Percentiles rank a stretch among this genome's conserved stretches.
Evolutionary conservation across 2,888 invertebrate genomes (phyloP).

Genomic region (Cephus nigrinus): DNA sequence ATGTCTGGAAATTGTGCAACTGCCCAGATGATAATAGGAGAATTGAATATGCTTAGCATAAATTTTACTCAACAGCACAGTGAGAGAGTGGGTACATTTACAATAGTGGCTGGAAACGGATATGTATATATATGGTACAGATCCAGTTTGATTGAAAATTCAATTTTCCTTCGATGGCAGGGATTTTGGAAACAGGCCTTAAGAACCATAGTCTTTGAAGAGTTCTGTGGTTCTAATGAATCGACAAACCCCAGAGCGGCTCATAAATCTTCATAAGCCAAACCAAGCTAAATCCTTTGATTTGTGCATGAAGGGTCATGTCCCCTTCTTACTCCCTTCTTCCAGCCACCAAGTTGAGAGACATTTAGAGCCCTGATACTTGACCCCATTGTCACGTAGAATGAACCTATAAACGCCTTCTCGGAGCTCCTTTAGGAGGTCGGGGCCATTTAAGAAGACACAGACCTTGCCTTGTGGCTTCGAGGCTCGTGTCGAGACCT

Average conservation of each 20-base stretch:
- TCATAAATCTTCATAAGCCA: conserved; percentile 2
- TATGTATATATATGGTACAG: not conserved
- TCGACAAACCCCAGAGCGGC: not conserved
- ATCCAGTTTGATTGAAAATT: not conserved
- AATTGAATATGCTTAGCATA: not conserved
- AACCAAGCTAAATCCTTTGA: not conserved
- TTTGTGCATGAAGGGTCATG: not conserved
- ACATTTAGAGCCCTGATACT: not conserved
- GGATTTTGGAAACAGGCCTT: not conserved
- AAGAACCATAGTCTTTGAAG: not conserved
- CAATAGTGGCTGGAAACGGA: not conserved
- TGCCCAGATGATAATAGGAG: not conserved
- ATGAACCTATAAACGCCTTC: not conserved
- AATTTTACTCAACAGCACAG: not conserved
- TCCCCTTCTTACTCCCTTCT: not conserved
- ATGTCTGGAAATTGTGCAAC: not conserved
- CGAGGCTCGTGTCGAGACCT: not conserved
- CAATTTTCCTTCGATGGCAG: not conserved
- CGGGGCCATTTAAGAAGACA: not conserved
- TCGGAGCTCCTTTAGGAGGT: not conserved
- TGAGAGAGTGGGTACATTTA: not conserved
- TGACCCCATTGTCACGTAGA: not conserved
- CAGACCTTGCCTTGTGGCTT: not conserved
- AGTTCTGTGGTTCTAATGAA: not conserved
- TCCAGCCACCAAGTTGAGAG: not conserved